phyloP scores from a whole-genome alignment of 2,797 vertebrate genomes.

The Vipera ursinii region DNA sequence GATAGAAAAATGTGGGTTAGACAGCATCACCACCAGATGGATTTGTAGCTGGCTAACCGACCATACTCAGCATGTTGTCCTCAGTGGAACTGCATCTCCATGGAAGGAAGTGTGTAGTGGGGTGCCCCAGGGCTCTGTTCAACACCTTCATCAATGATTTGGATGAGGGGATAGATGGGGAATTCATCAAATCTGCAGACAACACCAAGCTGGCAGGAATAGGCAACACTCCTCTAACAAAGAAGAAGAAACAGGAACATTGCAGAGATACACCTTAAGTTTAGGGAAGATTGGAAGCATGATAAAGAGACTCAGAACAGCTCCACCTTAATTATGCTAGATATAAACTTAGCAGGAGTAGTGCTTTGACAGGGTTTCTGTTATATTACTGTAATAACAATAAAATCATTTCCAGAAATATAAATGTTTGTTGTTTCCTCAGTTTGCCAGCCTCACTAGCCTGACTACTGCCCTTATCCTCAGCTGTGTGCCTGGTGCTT shows the following conservation, averaged over 20 bases:
- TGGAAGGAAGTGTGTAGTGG: too few relatives aligned
- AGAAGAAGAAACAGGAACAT: background rate
- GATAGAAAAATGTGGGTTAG: too few relatives aligned
- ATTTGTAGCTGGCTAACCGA: too few relatives aligned
- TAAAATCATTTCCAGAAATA: background rate
- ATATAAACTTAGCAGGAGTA: background rate
- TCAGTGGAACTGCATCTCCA: too few relatives aligned
- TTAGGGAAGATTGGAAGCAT: background rate
- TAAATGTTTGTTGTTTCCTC: background rate
- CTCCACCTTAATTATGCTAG: background rate
- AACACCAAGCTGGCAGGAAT: too few relatives aligned
- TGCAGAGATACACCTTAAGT: background rate
- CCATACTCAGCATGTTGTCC: too few relatives aligned
- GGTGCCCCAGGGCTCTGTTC: too few relatives aligned
- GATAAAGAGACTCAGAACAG: background rate
- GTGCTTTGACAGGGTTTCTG: background rate
- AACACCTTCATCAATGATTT: too few relatives aligned
- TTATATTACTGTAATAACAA: background rate
- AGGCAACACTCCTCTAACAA: background rate
- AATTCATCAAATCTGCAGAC: too few relatives aligned
- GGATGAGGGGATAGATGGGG: too few relatives aligned
- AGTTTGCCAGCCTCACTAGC: background rate
- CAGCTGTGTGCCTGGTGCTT: background rate
- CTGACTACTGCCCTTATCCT: background rate
- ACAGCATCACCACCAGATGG: too few relatives aligned